These are phyloP conservation scores for Thelaira solivaga DNA, from an alignment of 2,888 invertebrate genomes.

Conservation along the genomic window DNA sequence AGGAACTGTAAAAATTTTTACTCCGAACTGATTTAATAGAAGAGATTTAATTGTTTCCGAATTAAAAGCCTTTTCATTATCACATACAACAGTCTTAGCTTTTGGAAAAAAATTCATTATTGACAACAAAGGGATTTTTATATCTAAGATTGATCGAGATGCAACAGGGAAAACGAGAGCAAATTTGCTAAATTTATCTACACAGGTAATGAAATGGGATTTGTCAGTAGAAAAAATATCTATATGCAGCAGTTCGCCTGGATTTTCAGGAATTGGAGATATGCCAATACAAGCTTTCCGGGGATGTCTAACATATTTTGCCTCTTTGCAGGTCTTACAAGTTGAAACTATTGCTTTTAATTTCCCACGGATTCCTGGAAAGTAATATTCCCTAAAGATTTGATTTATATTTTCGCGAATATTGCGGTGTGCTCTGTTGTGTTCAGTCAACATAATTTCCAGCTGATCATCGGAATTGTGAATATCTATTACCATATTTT, in stretches of 20 bases:
- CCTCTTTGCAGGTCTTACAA: constrained; percentile 1
- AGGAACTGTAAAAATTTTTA: background rate
- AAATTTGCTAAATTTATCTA: constrained; percentile 12
- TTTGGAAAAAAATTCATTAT: constrained; percentile 20
- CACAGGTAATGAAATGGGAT: background rate
- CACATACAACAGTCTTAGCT: constrained; percentile 4
- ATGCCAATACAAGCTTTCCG: background rate
- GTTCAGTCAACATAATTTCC: constrained; percentile 10
- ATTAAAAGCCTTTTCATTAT: constrained; percentile 11
- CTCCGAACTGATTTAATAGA: constrained; percentile 2
- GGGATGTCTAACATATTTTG: constrained; percentile 10
- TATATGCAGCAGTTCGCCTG: background rate
- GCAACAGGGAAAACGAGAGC: background rate
- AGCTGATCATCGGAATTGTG: constrained; percentile 37
- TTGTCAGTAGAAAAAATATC: constrained; percentile 13
- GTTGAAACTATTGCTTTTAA: background rate
- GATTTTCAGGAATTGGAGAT: constrained; percentile 4
- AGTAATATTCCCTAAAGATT: constrained; percentile 7
- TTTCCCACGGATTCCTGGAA: constrained; percentile 4
- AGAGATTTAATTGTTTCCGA: constrained; percentile 20
- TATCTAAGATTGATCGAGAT: constrained; percentile 2
- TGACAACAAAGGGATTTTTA: background rate
- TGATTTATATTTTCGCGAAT: constrained; percentile 22
- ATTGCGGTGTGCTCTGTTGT: constrained; percentile 27
- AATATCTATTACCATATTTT: constrained; percentile 47